These are phyloP conservation scores for Ivindomyrus marchei DNA, from an alignment of 2,113 vertebrate genomes.

Conservation along the genomic window DNA sequence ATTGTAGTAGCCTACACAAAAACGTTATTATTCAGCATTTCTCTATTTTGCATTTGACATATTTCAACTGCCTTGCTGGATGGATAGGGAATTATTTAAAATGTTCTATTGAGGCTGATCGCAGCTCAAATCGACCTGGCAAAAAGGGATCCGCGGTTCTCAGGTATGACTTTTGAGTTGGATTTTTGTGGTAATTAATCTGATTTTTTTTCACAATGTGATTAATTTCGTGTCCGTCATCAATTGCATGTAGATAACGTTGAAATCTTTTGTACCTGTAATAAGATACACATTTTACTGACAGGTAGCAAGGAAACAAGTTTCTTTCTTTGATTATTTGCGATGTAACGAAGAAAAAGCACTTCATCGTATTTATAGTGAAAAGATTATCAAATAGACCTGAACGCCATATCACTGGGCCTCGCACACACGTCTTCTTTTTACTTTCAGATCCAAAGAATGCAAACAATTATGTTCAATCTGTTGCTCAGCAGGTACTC, in stretches of 20 bases:
- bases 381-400: background rate
- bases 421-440: background rate
- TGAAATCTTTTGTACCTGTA: background rate
- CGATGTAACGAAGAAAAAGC: background rate
- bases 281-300: background rate
- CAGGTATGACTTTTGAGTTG: background rate
- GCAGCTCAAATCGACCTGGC: background rate
- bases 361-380: background rate
- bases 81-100: slow-evolving; percentile 5
- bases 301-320: background rate
- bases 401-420: background rate
- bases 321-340: background rate
- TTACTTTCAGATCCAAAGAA: background rate
- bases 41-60: background rate
- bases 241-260: background rate
- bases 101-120: background rate
- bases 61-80: background rate
- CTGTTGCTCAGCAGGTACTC: background rate
- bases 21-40: background rate
- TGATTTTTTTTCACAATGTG: background rate
- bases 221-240: background rate
- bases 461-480: background rate
- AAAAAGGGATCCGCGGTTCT: background rate
- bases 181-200: background rate
- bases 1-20: background rate